Evolutionary conservation across 1,140 invertebrate genomes (phyloP), one percentile per base, ranked within the genome.

Genomic region (Brachionus rubens): DNA sequence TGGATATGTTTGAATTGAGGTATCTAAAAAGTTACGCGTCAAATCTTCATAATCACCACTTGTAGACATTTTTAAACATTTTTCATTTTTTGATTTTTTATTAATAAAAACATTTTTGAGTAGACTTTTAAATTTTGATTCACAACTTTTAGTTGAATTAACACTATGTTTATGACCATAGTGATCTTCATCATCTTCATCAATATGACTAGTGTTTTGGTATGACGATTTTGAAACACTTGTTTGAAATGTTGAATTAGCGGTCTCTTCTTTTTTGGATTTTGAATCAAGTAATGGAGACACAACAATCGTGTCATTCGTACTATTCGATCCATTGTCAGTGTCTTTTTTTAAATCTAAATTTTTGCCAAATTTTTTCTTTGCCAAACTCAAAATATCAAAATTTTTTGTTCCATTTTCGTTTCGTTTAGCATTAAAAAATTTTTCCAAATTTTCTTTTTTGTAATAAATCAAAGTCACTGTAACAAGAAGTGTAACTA

Each of bases 1-100:
- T 12, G 46, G 33, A 26, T 28, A 9, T 40, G 48, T 36, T 26
- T 72, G 21, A 24, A 28, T 70, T 30, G n/a, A 19, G 10, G 24
- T 16, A 16, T 72, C 46, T 36, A 72, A 10, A 40, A 72, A 72
- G 41, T 72, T 72, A 33, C 41, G 48, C 7, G 28, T 72, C 10
- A 50, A 41, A 50, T 54, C 68, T 21, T 65, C 59, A 65, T 65
- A 65, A 21, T 65, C 36, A 43, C 59, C 41, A 43, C 36, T 43
- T 43, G 36, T 9, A 24, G 43, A 50, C 3, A 24, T 6, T 12
- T 46, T 46, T 14, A 46, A 46, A 46, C n/a, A n/a, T n/a, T n/a
- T n/a, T 7, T 46, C n/a, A 7, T 3, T 46, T 46, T 46, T 46
- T 46, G 5, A 46, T 46, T 46, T 14, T 46, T n/a, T n/a, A n/a